Base-by-base conservation (phyloP, 2,113 vertebrate genomes). In the Leuciscus idus region DNA sequence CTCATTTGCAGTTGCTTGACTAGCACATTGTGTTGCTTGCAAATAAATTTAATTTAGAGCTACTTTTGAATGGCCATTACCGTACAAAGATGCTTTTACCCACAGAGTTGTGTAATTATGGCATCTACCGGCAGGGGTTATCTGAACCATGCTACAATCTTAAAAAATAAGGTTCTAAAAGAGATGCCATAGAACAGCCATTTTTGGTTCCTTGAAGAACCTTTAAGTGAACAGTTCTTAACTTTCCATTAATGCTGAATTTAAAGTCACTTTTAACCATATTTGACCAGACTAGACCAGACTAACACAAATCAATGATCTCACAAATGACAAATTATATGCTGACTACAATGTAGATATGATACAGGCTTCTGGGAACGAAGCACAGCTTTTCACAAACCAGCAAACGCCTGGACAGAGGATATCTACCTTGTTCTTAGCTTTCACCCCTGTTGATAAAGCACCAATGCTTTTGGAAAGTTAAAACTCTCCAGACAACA, bases 391-490 rank as follows among this genome's bases (percentile, higher is more conserved):
- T 30, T 76, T 55, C 26, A 55, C 74, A 52, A 76, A 76, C 52
- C 48, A 76, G 74, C 74, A 52, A 55, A 1, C 2, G 12, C 48
- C 48, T 52, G 74, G 26, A 52, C 74, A 50, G 26, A 76, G 28
- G 26, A 52, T 72, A 70, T 52, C 11, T 48, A 43, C 43, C 26
- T 12, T 48, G 17, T 28, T 55, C n/a, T 77, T 77, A 26, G 74
- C 74, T 55, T 8, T 77, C 74, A 50, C 6, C 6, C 3, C 8
- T 3, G 13, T 48, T 30, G 17, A 55, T 77, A 55, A 74, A 21
- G 50, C 74, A 77, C n/a, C 28, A 77, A 26, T 19, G 26, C 15
- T 77, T 77, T 77, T 77, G 74, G 6, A 50, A 76, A 76, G 15
- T 17, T 52, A 50, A 52, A 76, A 28, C 74, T 76, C 12, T 76